Conservation (phyloP, 2,888 invertebrate genomes). For the Plebejus argus region DNA sequence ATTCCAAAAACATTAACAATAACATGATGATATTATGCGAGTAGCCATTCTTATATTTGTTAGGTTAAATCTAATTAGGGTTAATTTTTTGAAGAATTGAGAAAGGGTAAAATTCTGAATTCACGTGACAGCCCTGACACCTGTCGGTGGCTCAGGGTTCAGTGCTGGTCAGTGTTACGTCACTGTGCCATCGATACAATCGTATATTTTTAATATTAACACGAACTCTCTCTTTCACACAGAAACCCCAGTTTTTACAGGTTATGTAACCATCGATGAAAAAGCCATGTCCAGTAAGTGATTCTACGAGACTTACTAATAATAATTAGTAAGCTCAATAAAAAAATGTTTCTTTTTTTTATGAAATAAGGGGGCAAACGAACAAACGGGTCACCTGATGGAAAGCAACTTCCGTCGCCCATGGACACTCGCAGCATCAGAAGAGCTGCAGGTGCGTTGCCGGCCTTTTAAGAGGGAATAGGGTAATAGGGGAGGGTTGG, state of each 20-base stretch:
- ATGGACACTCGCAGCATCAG: no score
- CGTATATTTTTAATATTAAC: constrained; percentile 24
- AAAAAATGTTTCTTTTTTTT: no score
- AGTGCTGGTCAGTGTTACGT: constrained; percentile 21
- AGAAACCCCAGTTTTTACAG: neutral
- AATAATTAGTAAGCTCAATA: neutral
- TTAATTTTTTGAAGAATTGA: neutral
- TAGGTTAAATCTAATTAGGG: neutral
- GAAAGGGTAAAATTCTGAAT: neutral
- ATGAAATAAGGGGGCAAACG: no score
- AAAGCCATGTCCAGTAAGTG: neutral
- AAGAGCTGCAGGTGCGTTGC: no score
- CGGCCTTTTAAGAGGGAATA: no score
- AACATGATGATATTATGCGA: neutral
- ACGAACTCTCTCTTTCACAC: constrained; percentile 29
- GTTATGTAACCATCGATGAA: neutral
- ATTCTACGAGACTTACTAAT: neutral
- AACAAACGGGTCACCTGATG: no score
- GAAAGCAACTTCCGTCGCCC: no score
- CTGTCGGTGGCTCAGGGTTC: constrained; percentile 5
- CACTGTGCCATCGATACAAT: constrained; percentile 22
- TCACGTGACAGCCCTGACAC: constrained; percentile 16
- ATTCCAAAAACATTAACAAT: no score
- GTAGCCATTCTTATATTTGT: neutral
- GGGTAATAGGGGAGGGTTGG: no score